phyloP scores from a whole-genome alignment of 2,113 vertebrate species.

The Neolamprologus devosi region DNA sequence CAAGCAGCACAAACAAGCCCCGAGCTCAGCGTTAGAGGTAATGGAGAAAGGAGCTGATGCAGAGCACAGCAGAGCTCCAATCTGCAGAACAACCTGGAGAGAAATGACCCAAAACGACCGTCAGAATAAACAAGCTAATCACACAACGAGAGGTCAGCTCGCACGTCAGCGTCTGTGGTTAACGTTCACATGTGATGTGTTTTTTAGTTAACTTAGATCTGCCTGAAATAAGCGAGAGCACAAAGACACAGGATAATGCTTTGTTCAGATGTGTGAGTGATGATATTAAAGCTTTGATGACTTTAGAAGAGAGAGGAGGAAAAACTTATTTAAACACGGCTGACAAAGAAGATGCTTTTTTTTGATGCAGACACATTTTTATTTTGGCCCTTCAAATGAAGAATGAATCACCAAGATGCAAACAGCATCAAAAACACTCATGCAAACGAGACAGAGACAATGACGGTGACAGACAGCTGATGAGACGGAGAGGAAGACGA shows the following conservation, averaged over 20 bases:
- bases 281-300: not conserved
- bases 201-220: not conserved
- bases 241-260: not conserved
- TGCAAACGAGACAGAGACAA: accelerated
- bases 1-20: not conserved
- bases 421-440: not conserved
- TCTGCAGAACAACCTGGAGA: not conserved
- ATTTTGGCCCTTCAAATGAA: not conserved
- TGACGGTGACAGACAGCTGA: not conserved
- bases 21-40: not conserved
- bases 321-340: not conserved
- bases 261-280: too few relatives aligned
- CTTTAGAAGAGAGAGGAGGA: not conserved
- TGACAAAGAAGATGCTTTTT: not conserved
- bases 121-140: not conserved
- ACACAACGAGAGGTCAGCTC: not conserved
- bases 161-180: not conserved
- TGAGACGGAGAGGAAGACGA: not conserved
- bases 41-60: not conserved
- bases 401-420: not conserved
- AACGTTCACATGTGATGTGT: not conserved
- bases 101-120: not conserved
- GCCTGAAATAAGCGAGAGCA: not conserved
- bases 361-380: not conserved
- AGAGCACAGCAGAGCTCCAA: not conserved